A percentile compares a stretch with the other conserved stretches of the same genome.
Conservation (phyloP, 2,888 invertebrate species). For the Netelia melanura region DNA sequence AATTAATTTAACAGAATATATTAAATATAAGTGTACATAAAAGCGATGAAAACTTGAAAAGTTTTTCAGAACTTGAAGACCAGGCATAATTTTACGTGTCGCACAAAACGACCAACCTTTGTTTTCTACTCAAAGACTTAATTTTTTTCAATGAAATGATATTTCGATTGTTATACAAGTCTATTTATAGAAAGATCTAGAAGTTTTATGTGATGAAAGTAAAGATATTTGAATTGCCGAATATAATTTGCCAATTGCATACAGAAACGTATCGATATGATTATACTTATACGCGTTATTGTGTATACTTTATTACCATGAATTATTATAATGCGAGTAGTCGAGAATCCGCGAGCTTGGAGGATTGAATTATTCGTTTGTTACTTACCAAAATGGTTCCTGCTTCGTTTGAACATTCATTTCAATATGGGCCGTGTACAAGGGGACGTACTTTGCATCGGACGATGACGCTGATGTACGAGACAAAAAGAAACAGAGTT, state of each 20-base stretch:
- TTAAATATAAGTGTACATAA: neutral
- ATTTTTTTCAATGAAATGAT: conserved; percentile 45
- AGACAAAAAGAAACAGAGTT: conserved; percentile 32
- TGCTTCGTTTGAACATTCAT: conserved; percentile 52
- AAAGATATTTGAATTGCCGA: conserved; percentile 39
- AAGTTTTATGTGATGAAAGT: no score
- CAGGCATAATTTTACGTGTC: conserved; percentile 21
- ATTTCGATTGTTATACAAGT: conserved; percentile 40
- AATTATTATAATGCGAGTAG: conserved; percentile 39
- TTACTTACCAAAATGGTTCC: conserved; percentile 68
- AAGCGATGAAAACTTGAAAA: neutral
- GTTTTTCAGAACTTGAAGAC: neutral
- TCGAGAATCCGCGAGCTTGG: conserved; percentile 44
- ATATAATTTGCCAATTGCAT: conserved; percentile 43
- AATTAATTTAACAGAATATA: conserved; percentile 31
- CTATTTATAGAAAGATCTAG: conserved; percentile 32
- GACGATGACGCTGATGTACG: neutral
- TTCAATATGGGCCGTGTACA: conserved; percentile 29
- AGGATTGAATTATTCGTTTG: conserved; percentile 59
- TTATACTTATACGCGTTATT: conserved; percentile 31
- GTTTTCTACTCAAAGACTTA: conserved; percentile 55
- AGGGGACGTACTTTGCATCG: neutral
- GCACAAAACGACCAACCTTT: conserved; percentile 61
- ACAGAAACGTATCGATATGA: conserved; percentile 53
- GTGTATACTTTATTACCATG: conserved; percentile 24